These are phyloP conservation scores for Sebastes taczanowskii DNA, from an alignment of 2,797 vertebrate species.

Conservation along the genomic window DNA sequence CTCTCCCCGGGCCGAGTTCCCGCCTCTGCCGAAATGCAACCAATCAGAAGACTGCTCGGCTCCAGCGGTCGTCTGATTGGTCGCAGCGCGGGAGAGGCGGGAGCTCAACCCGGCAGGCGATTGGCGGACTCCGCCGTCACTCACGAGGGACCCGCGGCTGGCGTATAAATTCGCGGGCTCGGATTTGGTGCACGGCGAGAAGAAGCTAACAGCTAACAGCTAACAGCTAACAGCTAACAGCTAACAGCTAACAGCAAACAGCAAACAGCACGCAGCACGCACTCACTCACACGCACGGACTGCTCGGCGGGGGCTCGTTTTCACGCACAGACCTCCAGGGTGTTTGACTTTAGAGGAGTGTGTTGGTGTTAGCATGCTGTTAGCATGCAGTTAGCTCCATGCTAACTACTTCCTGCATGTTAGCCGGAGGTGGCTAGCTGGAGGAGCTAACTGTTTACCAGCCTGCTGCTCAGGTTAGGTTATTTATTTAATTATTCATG, in stretches of 20 bases:
- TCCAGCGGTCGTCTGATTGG: slow-evolving; percentile 4
- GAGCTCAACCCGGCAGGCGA: not conserved
- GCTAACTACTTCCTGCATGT: slow-evolving; percentile 36
- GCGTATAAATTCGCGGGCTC: slow-evolving; percentile 6
- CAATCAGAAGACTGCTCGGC: not conserved
- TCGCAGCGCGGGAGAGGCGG: fast-evolving
- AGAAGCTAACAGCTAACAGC: slow-evolving; percentile 6
- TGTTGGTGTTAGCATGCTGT: too few relatives aligned
- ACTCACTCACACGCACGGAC: not conserved
- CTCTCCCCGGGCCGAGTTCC: not conserved
- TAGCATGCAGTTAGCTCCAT: not conserved
- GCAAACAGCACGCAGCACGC: too few relatives aligned
- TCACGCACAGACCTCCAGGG: not conserved
- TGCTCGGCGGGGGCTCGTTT: too few relatives aligned
- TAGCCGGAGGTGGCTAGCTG: slow-evolving; percentile 41
- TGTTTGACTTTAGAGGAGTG: not conserved
- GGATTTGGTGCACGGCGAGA: not conserved
- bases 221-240: too few relatives aligned
- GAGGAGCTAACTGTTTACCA: slow-evolving; percentile 58
- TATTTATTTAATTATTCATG: slow-evolving; percentile 43
- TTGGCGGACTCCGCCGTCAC: not conserved
- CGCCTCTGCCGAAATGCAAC: not conserved
- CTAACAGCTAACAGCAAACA: too few relatives aligned
- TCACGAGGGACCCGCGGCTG: not conserved
- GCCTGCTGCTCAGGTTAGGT: not conserved